A percentile compares a stretch with the other conserved stretches of the same genome.
phyloP scores from a whole-genome alignment of 1,140 invertebrate genomes.

The Cepaea nemoralis region DNA sequence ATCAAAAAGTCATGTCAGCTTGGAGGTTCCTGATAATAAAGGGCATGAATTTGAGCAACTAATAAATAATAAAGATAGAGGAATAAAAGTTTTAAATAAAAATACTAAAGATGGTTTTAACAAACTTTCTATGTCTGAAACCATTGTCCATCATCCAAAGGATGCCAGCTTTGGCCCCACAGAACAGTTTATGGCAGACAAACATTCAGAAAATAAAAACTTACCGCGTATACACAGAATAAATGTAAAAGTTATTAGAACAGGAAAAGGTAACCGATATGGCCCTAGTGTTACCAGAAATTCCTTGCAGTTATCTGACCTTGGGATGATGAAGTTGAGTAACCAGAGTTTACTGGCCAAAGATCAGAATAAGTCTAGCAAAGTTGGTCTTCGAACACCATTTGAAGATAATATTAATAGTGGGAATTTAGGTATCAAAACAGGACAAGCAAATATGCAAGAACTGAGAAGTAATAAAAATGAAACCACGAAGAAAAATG shows the following conservation, averaged over 20 bases:
- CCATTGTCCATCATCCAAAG: not conserved
- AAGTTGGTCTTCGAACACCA: not conserved
- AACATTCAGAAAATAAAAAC: not conserved
- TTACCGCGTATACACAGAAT: not conserved
- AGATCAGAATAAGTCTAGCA: not conserved
- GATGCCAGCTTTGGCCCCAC: not conserved
- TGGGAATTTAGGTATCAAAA: not conserved
- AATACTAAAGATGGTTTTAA: not conserved
- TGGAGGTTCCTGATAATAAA: not conserved
- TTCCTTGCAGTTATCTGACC: not conserved
- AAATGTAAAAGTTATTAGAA: not conserved
- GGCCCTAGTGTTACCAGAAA: not conserved
- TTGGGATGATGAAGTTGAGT: not conserved
- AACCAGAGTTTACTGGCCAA: not conserved
- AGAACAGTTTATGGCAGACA: not conserved
- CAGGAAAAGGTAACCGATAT: not conserved
- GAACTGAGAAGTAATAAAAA: not conserved
- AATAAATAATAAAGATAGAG: not conserved
- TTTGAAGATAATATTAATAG: not conserved
- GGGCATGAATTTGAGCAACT: not conserved
- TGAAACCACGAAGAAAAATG: not conserved
- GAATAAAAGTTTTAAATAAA: not conserved
- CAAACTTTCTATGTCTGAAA: not conserved
- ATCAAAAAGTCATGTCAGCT: not conserved
- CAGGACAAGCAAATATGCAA: not conserved